phyloP scores from a whole-genome alignment of 2,797 vertebrate genomes.

The Esox lucius region DNA sequence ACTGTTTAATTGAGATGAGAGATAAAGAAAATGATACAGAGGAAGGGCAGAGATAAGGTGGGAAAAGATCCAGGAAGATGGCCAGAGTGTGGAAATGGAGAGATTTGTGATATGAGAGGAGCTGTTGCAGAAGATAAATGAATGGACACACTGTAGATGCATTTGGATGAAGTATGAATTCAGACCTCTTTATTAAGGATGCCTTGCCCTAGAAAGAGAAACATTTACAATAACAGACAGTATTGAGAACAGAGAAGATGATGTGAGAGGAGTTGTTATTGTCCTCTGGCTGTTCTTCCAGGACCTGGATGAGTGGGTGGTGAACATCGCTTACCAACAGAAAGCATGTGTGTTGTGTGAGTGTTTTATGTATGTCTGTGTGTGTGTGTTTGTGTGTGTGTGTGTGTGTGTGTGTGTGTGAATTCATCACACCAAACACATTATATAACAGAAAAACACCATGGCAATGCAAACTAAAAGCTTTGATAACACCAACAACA shows the following conservation, averaged over 20 bases:
- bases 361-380: neutral
- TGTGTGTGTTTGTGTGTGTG: neutral
- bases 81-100: conserved; percentile 55
- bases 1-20: neutral
- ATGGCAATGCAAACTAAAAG: conserved; percentile 10
- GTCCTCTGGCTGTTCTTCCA: conserved; percentile 71
- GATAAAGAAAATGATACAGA: conserved; percentile 21
- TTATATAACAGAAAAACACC: conserved; percentile 68
- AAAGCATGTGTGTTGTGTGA: conserved; percentile 32
- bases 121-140: conserved; percentile 50
- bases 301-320: conserved; percentile 72
- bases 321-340: conserved; percentile 71
- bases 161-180: conserved; percentile 34
- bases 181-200: conserved; percentile 4
- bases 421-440: conserved; percentile 63
- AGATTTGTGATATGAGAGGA: conserved; percentile 66
- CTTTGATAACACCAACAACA: conserved; percentile 35
- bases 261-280: conserved; percentile 67
- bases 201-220: neutral
- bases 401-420: neutral
- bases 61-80: conserved; percentile 39
- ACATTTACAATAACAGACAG: neutral
- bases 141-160: conserved; percentile 45
- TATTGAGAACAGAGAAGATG: conserved; percentile 14
- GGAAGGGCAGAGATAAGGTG: conserved; percentile 19